Base-by-base conservation (phyloP, 2,888 invertebrate species). In the Phorcus lineatus region DNA sequence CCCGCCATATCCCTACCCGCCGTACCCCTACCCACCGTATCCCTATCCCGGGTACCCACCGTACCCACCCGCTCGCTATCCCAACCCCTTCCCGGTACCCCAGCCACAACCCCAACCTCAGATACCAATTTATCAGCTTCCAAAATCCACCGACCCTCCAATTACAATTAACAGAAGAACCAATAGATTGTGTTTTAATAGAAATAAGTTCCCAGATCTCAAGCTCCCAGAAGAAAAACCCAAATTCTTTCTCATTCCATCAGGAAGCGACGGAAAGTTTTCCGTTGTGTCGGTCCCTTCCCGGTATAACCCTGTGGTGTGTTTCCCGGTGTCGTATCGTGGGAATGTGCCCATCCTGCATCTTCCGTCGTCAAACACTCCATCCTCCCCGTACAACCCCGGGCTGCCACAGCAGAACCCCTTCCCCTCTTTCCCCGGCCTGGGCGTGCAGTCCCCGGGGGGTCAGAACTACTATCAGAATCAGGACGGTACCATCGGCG, bases 221-320 rank as follows among this genome's bases (percentile, higher is more conserved):
- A 62, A 62, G 28, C 28, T 62, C 16, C 62, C 62, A 13, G 62
- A 62, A 62, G 62, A 62, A 62, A 62, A 62, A 62, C 62, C 62
- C 1, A 62, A 62, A 28, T 62, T 62, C 28, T 62, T 62, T 28
- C 62, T 62, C 28, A 62, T 62, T 62, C 62, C 62, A 28, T 62
- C 62, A 7, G 62, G 62, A 24, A n/a, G 28, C 4, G 28, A 24
- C 28, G 62, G 62, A 0, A 62, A 62, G 28, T 62, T 28, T 17
- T 62, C 62, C 13, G 62, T 62, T 1, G 62, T 62, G 17, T 24
- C 62, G 24, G 62, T 62, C 28, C 62, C 62, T 1, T 28, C 62
- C 16, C 62, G 62, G 1, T 28, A 62, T 28, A 62, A 62, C 28
- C 62, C 62, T 13, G 62, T 62, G 0, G 28, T 62, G 28, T 62